phyloP scores from a whole-genome alignment of 2,888 invertebrate genomes.

The Syritta pipiens region DNA sequence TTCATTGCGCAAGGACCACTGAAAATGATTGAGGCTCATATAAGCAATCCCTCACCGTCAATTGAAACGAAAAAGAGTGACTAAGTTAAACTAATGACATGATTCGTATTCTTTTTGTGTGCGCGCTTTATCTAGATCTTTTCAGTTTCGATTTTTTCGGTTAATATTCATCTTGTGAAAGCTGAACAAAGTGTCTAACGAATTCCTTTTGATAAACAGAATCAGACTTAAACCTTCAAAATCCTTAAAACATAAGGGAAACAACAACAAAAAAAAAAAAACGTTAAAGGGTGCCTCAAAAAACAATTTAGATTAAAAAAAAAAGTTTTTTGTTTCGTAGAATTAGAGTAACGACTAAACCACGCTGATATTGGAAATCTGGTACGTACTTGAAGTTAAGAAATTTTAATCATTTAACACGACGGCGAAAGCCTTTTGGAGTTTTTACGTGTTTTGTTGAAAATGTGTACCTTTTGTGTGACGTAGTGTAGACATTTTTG shows the following conservation, averaged over 20 bases:
- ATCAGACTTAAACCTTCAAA: constrained; percentile 13
- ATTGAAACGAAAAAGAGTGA: constrained; percentile 56
- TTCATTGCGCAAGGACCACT: constrained; percentile 84
- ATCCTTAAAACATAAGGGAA: constrained; percentile 15
- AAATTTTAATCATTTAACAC: not conserved
- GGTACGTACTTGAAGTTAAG: constrained; percentile 48
- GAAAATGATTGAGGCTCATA: constrained; percentile 74
- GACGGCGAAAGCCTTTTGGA: constrained; percentile 9
- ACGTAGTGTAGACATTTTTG: constrained; percentile 14
- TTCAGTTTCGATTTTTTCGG: not conserved
- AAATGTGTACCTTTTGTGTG: constrained; percentile 27
- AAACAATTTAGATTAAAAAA: constrained; percentile 23
- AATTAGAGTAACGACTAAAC: constrained; percentile 45
- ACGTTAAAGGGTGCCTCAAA: constrained; percentile 37
- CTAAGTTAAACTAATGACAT: constrained; percentile 42
- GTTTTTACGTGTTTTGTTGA: too few species aligned
- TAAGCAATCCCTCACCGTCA: constrained; percentile 40
- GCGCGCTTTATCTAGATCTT: not conserved
- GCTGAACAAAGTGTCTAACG: constrained; percentile 24
- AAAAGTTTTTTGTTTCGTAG: constrained; percentile 37
- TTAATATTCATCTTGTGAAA: constrained; percentile 7
- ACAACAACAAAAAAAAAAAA: constrained; percentile 39
- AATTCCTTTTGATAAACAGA: constrained; percentile 7
- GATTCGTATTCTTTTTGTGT: constrained; percentile 21
- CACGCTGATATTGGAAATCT: constrained; percentile 30